These are phyloP conservation scores for Temnopleurus reevesii DNA, from an alignment of 53 echinoderm and acorn worm species.

Conservation along the genomic window DNA sequence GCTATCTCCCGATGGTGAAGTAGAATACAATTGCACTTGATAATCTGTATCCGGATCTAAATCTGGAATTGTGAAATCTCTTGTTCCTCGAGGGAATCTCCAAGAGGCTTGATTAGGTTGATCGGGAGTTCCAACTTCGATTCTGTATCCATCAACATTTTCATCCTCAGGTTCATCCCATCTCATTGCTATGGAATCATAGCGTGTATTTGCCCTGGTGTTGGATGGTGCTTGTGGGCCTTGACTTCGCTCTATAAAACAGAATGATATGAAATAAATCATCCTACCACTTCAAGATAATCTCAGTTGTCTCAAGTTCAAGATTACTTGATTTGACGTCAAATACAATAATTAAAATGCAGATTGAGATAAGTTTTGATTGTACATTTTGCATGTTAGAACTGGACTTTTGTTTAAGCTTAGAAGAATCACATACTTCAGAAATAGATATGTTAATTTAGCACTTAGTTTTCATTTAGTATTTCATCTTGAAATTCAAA, in stretches of 20 bases:
- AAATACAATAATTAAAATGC: too few species aligned
- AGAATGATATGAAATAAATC: too few species aligned
- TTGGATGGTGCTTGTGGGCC: not conserved
- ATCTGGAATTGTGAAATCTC: not conserved
- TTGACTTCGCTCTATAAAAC: not conserved
- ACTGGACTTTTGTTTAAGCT: too few species aligned
- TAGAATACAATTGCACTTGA: not conserved
- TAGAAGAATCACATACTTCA: too few species aligned
- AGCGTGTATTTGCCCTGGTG: not conserved
- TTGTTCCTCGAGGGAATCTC: not conserved
- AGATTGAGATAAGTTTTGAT: too few species aligned
- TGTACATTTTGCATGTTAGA: too few species aligned
- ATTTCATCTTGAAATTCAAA: too few species aligned
- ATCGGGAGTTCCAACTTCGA: not conserved
- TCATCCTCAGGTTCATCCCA: not conserved
- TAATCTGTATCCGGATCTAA: not conserved
- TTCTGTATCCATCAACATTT: not conserved
- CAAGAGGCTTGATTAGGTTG: not conserved
- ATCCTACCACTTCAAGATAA: too few species aligned
- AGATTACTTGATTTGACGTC: too few species aligned
- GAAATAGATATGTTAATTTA: too few species aligned
- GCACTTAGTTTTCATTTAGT: too few species aligned
- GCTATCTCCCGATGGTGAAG: not conserved
- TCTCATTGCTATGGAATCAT: not conserved
- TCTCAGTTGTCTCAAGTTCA: too few species aligned